Evolutionary conservation across 2,888 invertebrate genomes (phyloP), one percentile per base, ranked within the genome.

Genomic region (Frankliniella intonsa): DNA sequence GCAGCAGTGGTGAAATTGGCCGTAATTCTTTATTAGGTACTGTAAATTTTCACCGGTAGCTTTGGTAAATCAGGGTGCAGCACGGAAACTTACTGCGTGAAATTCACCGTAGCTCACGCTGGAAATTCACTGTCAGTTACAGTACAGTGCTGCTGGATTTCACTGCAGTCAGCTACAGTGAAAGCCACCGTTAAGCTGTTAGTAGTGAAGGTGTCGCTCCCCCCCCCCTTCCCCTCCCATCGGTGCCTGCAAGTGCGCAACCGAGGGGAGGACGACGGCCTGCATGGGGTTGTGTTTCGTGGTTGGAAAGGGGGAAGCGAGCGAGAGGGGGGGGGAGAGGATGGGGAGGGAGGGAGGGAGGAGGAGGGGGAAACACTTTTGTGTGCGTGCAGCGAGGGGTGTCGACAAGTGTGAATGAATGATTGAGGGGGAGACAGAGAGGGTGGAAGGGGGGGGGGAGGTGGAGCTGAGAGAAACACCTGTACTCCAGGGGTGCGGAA

Each of bases 351-450:
- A 22, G 22, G 69, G 25, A 62, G 62, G 25, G 12, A 3, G 69
- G 25, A 25, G 69, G 69, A 25, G 69, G 55, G 55, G 14, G 55
- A 55, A 14, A 55, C 55, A 17, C 55, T 14, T 17, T 14, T 19
- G 55, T 55, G 38, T 38, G 38, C 38, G 38, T 55, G 55, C 17
- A 19, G 55, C 5, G 55, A 55, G 19, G 55, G 69, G 25, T 25
- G 69, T 10, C 69, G 69, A 76, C 69, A 76, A 76, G 69, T 76
- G 69, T 76, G 69, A 76, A 76, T 76, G 69, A 76, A 25, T 76
- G 69, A 76, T 62, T 62, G 62, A 17, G n/a, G 62, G 62, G 62
- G 62, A 55, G 55, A 55, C 14, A 55, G 62, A 55, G 62, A 14
- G n/a, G n/a, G 25, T 12, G 69, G 65, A 65, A 65, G 11, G 69